Evolutionary conservation across 2,888 invertebrate species (phyloP), one percentile per base, ranked within the genome.

Genomic region (Mesopsocus fuscifrons): DNA sequence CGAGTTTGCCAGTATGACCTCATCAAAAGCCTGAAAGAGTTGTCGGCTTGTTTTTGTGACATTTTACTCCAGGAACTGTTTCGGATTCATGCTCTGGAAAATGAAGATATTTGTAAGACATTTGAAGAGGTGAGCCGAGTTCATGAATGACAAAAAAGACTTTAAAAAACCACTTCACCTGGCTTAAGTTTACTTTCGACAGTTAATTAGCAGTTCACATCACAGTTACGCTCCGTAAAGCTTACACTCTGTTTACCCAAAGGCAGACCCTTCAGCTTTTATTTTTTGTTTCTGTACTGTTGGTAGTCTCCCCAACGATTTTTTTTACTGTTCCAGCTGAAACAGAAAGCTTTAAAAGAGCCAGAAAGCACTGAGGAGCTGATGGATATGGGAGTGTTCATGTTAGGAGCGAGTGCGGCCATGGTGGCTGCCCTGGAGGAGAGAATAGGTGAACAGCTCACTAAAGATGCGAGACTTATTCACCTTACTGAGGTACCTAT

Each of bases 291-390:
- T 34, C 34, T 34, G n/a, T n/a, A n/a, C n/a, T n/a, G n/a, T n/a
- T 2, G 34, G 9, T 16, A 48, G 47, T 41, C 46, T 49, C 13
- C n/a, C n/a, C n/a, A n/a, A n/a, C n/a, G n/a, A n/a, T 46, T 42
- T 20, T 60, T 63, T 1, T 71, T 72, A 51, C 91, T 88, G 57
- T 73, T 80, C 58, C 64, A 64, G 20, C 73, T 91, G 44, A 71
- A 72, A 51, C 64, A 64, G 23, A 71, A 66, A 49, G 83, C 85
- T 1, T 57, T 79, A 9, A 71, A 72, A 51, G 71, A 76, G 49
- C 89, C 91, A 1, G 68, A 68, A 48, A 77, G 77, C 31, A 85
- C 88, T 0, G 78, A 76, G 51, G 83, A 89, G 53, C 64, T 92
- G 22, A 71, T 91, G 51, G 80, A 77, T 48, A 74, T 80, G 60